Evolutionary conservation across 2,113 vertebrate genomes (phyloP).

Genomic region (Spilogale gracilis): DNA sequence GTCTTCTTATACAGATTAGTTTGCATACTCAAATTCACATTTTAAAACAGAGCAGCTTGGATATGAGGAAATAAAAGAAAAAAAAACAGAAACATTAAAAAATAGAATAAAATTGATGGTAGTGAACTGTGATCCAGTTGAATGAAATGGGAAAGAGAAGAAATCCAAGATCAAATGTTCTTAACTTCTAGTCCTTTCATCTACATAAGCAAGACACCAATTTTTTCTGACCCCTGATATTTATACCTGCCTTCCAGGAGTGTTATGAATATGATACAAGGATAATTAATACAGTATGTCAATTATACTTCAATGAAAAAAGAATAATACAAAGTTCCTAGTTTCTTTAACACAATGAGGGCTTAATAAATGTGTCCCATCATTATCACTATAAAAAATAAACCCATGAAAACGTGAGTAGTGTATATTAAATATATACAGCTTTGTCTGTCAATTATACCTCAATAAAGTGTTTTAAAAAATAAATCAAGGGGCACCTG

Average conservation of each 20-base stretch:
- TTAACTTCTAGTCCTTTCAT: neutral
- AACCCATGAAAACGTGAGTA: neutral
- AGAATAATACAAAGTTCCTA: neutral
- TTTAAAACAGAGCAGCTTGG: constrained; percentile 6
- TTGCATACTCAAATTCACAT: neutral
- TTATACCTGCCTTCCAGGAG: neutral
- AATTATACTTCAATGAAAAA: neutral
- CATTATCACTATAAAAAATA: neutral
- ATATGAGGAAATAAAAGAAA: neutral
- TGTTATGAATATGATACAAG: neutral
- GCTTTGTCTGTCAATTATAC: neutral
- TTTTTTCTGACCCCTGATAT: neutral
- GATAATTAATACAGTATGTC: constrained; percentile 3
- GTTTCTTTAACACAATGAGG: neutral
- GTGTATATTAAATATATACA: neutral
- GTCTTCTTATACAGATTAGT: neutral
- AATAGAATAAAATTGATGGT: neutral
- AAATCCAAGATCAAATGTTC: neutral
- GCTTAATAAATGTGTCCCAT: neutral
- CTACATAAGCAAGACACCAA: neutral
- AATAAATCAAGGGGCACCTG: neutral
- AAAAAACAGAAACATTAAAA: neutral
- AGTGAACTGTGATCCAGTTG: neutral
- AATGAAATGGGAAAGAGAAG: neutral
- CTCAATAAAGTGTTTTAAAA: neutral